These are phyloP conservation scores for Rhamphomyia laevipes DNA, from an alignment of 2,888 invertebrate species.

Conservation along the genomic window DNA sequence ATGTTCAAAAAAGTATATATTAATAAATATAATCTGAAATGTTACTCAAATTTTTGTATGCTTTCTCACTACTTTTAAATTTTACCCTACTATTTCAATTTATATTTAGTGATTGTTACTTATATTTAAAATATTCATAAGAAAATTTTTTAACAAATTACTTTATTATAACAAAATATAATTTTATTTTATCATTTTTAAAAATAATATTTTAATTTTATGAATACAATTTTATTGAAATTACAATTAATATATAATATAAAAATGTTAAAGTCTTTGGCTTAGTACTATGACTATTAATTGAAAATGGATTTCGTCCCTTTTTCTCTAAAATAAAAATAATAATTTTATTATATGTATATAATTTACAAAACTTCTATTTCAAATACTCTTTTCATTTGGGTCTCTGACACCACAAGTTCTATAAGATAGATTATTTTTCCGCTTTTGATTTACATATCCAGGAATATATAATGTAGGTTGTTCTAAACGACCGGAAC, in stretches of 20 bases:
- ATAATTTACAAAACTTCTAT: background rate
- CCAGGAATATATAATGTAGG: constrained; percentile 72
- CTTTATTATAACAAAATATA: too few species aligned
- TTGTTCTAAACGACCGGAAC: constrained; percentile 58
- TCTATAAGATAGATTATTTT: constrained; percentile 57
- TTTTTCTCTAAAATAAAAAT: constrained; percentile 10
- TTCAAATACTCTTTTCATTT: constrained; percentile 48
- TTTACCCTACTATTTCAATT: too few species aligned
- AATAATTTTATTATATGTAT: background rate
- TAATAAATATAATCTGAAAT: too few species aligned
- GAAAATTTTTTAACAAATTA: too few species aligned
- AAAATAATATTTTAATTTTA: too few species aligned
- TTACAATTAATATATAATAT: background rate
- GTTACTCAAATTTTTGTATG: too few species aligned
- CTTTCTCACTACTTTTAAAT: too few species aligned
- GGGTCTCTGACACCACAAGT: constrained; percentile 66
- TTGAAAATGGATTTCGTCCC: constrained; percentile 3
- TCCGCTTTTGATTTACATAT: constrained; percentile 56
- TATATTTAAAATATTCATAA: too few species aligned
- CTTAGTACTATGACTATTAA: constrained; percentile 6
- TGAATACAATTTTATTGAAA: too few species aligned
- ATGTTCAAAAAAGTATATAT: too few species aligned
- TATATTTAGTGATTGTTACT: too few species aligned
- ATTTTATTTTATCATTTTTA: too few species aligned
- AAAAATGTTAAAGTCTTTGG: constrained; percentile 12